Conservation (phyloP, 2,888 invertebrate genomes). For the Conomelus anceps region DNA sequence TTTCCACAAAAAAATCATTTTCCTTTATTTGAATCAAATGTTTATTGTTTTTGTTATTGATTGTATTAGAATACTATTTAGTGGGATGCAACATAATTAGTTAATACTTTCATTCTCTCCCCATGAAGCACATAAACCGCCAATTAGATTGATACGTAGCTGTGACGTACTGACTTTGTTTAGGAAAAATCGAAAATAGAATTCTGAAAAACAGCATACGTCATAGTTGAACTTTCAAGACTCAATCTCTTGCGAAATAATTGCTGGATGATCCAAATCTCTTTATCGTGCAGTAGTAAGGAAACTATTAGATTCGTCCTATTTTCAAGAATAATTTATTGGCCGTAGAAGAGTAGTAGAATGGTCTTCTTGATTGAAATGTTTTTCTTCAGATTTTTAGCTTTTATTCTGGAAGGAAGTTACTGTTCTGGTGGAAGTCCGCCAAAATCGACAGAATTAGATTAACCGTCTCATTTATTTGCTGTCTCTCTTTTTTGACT, state of each 20-base stretch:
- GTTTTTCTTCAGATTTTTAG: neutral
- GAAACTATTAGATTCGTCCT: neutral
- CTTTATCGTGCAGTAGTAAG: neutral
- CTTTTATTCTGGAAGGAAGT: neutral
- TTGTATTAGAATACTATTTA: too few relatives aligned
- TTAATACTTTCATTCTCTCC: too few relatives aligned
- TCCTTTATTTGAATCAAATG: too few relatives aligned
- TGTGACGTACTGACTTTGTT: neutral
- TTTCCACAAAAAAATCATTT: too few relatives aligned
- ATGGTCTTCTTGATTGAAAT: neutral
- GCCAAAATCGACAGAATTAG: neutral
- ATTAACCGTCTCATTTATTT: neutral
- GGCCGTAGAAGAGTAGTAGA: neutral
- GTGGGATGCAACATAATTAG: too few relatives aligned
- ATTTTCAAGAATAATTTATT: neutral
- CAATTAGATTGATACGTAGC: neutral
- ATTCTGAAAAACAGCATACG: neutral
- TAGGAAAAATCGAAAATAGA: neutral
- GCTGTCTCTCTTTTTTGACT: neutral
- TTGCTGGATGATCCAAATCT: neutral
- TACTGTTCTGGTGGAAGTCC: neutral
- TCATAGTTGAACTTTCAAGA: neutral
- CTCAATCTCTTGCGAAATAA: neutral
- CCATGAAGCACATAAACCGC: neutral
- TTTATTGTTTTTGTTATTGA: too few relatives aligned